phyloP scores from a whole-genome alignment of 2,113 vertebrate genomes.

The Chiloscyllium plagiosum region DNA sequence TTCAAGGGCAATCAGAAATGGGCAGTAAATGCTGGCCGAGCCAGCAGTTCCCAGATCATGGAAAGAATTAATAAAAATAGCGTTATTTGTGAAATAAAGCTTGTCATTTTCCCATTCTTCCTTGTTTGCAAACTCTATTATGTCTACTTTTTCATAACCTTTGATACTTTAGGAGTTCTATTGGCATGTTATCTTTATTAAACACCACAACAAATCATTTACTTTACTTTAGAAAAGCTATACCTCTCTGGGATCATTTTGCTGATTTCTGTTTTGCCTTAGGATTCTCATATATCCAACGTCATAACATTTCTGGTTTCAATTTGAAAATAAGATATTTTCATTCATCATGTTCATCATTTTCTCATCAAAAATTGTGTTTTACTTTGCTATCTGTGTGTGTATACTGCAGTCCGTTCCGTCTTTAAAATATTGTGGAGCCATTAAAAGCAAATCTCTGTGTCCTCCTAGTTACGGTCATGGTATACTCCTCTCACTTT shows the following conservation, averaged over 20 bases:
- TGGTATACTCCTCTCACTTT: slow-evolving; percentile 15
- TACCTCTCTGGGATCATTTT: not conserved
- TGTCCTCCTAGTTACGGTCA: slow-evolving; percentile 19
- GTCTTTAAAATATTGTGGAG: not conserved
- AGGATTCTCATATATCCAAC: not conserved
- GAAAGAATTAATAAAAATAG: too few relatives aligned
- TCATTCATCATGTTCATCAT: not conserved
- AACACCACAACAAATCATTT: not conserved
- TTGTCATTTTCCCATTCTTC: not conserved
- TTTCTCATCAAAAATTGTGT: not conserved
- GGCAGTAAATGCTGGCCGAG: too few relatives aligned
- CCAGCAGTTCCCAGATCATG: too few relatives aligned
- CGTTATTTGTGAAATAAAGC: not conserved
- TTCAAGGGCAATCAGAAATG: too few relatives aligned
- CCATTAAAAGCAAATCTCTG: not conserved
- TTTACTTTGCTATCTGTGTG: not conserved
- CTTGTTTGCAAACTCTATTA: not conserved
- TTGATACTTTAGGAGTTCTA: not conserved
- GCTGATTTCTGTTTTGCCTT: not conserved
- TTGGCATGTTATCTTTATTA: not conserved
- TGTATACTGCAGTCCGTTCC: not conserved
- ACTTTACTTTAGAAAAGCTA: not conserved
- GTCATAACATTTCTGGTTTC: not conserved
- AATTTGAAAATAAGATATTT: not conserved
- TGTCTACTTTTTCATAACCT: not conserved